Evolutionary conservation across 2,797 vertebrate genomes (phyloP), one percentile per base, ranked within the genome.

Genomic region (Sus cebifrons): DNA sequence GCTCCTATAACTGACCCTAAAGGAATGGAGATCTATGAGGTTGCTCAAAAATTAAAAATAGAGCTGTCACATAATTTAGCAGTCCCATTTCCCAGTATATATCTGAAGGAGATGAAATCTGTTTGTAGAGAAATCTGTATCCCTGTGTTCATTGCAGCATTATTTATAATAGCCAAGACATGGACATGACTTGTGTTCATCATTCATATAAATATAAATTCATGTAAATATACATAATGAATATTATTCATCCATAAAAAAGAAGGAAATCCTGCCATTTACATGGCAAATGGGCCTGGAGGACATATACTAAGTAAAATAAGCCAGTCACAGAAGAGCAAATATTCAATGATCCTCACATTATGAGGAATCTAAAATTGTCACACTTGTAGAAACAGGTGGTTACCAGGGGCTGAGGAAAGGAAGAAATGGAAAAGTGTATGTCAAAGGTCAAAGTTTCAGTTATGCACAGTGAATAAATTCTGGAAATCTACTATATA

Each of bases 311-410:
- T 77, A 54, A 65, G 32, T 36, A 54, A 58, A 92, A 77, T 44
- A 92, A 67, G 32, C 49, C 60, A 85, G 49, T n/a, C n/a, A 58
- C 32, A 77, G 49, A 92, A 85, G 20, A 87, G 74, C n/a, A 84
- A 91, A 74, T 65, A 56, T 14, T 77, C 15, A 73, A 58, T 58
- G 18, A 64, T 25, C 71, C 49, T 36, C 60, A 92, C 25, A 44
- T 85, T 92, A 56, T 56, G 52, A 64, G 68, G 21, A 91, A 91
- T 27, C 40, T 73, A 36, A 91, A 91, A 52, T 73, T 49, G 29
- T 52, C 60, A 74, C 21, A 75, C 15, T 44, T 20, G 58, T 56
- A 75, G 6, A 23, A 67, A 17, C 60, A 67, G 25, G 40, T 75
- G 29, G 58, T 75, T 49, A 75, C 40, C 29, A 75, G 49, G 11